These are phyloP conservation scores for Macroramphosus scolopax DNA, from an alignment of 2,797 vertebrate species.

Conservation along the genomic window DNA sequence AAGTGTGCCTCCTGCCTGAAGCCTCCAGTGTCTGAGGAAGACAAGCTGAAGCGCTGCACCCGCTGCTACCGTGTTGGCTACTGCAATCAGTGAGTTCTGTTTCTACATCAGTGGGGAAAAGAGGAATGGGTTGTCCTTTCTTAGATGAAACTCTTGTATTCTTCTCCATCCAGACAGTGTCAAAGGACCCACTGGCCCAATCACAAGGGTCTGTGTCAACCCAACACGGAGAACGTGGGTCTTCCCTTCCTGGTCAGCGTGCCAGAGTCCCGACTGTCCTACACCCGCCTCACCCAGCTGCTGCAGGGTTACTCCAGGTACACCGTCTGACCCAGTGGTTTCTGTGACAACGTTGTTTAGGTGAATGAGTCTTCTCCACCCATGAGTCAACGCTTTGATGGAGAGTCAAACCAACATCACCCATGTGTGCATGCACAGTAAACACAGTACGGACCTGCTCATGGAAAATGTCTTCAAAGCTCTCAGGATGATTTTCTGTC, in stretches of 20 bases:
- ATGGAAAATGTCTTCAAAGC: too few species aligned
- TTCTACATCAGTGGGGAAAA: too few species aligned
- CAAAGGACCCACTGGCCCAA: slow-evolving; percentile 94
- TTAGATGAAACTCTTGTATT: not conserved
- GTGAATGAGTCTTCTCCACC: too few species aligned
- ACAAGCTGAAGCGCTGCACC: slow-evolving; percentile 95
- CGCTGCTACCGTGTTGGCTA: slow-evolving; percentile 97
- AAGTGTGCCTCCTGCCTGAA: slow-evolving; percentile 96
- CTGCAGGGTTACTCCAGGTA: slow-evolving; percentile 96
- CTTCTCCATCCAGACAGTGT: slow-evolving; percentile 78
- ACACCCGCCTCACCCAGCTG: slow-evolving; percentile 87
- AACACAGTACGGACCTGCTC: too few species aligned
- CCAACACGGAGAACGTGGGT: slow-evolving; percentile 88
- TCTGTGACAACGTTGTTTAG: not conserved
- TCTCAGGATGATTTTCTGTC: too few species aligned
- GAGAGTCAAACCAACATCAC: too few species aligned
- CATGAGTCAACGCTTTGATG: too few species aligned
- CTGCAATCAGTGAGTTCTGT: slow-evolving; percentile 92
- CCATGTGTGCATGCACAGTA: too few species aligned
- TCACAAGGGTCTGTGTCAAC: slow-evolving; percentile 89
- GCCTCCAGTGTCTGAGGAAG: slow-evolving; percentile 89
- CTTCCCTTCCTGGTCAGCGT: slow-evolving; percentile 94
- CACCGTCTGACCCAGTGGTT: fast-evolving
- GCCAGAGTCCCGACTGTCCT: slow-evolving; percentile 90
- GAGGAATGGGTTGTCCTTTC: too few species aligned